Evolutionary conservation across 2,888 invertebrate species (phyloP), one percentile per base, ranked within the genome.

Genomic region (Trimorus sp.): DNA sequence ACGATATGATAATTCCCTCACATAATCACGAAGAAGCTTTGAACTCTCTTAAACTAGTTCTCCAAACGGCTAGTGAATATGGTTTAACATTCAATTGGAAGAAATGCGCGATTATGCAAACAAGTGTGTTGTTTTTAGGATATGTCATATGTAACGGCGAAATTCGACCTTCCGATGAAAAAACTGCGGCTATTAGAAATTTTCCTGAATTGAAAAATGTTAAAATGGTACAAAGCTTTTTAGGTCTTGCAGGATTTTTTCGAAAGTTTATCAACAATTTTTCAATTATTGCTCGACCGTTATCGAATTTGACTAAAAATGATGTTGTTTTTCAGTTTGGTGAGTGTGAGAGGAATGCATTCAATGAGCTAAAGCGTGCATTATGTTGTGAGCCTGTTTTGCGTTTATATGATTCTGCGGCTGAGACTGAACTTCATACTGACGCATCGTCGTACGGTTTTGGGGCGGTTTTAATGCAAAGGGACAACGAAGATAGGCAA

Each of bases 81-180:
- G 84, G 85, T 0, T 45, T 86, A 3, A 26, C 26, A 14, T 82
- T 86, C 8, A 86, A 84, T 59, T 85, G 79, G 79, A 45, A 76
- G 38, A 86, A 86, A 68, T 86, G 84, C 51, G 14, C 5, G 26
- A 45, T 60, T 9, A 16, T 60, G 12, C 45, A 45, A 11, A 1
- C n/a, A 4, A 11, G 5, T 4, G 45, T 42, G 16, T 5, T n/a
- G 8, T 60, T 38, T 26, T 26, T 60, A 26, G 45, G 60, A 5
- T 60, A 60, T 38, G 26, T 60, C 11, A n/a, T 60, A 14, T 8
- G 7, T 7, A 16, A 60, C 12, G 60, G 60, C n/a, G 26, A 16
- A 8, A 38, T 60, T 4, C 42, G 12, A n/a, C 45, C 45, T 2
- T 16, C 26, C 4, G 12, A 11, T 2, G 45, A 60, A 26, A 60